Conservation (phyloP, 2,888 invertebrate genomes). For the Mallateleia sp. region DNA sequence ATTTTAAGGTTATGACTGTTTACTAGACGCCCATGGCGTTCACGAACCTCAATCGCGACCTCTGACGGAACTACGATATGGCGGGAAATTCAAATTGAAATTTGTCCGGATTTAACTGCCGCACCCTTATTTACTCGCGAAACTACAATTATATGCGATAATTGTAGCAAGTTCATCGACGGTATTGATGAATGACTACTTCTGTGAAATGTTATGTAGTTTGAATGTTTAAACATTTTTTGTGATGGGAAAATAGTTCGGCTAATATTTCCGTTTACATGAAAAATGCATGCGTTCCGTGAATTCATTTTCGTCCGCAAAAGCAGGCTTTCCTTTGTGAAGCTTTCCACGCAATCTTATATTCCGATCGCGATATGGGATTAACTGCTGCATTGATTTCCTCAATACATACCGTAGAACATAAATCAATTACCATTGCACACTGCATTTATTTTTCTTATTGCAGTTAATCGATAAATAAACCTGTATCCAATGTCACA, state of each 20-base stretch:
- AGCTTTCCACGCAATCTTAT: slow-evolving; percentile 15
- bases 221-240: slow-evolving; percentile 32
- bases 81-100: no score
- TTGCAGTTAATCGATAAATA: slow-evolving; percentile 36
- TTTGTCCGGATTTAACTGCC: no score
- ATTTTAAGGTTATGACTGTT: no score
- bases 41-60: no score
- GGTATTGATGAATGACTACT: no score
- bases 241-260: slow-evolving; percentile 27
- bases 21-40: no score
- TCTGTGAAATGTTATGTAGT: no score
- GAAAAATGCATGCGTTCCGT: slow-evolving; percentile 47
- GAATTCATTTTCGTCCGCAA: slow-evolving; percentile 35
- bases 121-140: slow-evolving; percentile 27
- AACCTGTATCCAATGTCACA: slow-evolving; percentile 11
- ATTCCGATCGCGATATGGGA: slow-evolving; percentile 55
- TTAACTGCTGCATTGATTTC: slow-evolving; percentile 81
- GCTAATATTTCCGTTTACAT: slow-evolving; percentile 10
- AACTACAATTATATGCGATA: no score
- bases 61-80: no score
- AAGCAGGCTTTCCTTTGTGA: slow-evolving; percentile 24
- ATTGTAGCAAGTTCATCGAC: no score
- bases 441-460: slow-evolving; percentile 49
- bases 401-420: slow-evolving; percentile 66
- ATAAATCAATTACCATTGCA: slow-evolving; percentile 80